Conservation (phyloP, 2,888 invertebrate species). For the Drosophila limbata region DNA sequence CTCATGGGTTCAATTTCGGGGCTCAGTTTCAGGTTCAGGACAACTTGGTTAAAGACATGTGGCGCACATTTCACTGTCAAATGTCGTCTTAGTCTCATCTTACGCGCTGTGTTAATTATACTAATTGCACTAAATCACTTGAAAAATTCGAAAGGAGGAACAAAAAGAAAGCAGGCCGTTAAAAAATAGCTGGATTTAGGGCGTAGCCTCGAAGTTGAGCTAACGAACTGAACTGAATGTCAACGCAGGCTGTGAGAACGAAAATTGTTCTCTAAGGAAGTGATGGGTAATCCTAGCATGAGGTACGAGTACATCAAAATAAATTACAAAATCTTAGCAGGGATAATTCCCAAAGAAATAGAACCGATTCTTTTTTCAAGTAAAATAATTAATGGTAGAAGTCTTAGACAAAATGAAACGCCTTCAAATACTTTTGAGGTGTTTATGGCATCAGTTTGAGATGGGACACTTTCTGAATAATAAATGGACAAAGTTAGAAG, state of each 20-base stretch:
- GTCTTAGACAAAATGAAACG: slow-evolving; percentile 45
- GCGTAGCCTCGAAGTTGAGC: slow-evolving; percentile 44
- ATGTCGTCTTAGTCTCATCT: slow-evolving; percentile 74
- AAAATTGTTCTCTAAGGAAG: slow-evolving; percentile 37
- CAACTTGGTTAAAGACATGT: slow-evolving; percentile 64
- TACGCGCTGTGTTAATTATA: slow-evolving; percentile 77
- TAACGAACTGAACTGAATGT: slow-evolving; percentile 38
- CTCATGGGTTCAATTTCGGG: slow-evolving; percentile 8
- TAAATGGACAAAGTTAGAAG: slow-evolving; percentile 24
- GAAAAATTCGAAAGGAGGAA: slow-evolving; percentile 56
- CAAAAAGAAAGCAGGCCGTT: slow-evolving; percentile 19
- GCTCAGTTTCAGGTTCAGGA: slow-evolving; percentile 27
- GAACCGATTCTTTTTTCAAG: slow-evolving; percentile 18
- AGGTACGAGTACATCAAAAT: slow-evolving; percentile 63
- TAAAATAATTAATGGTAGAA: slow-evolving; percentile 56
- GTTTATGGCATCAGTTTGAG: slow-evolving; percentile 3
- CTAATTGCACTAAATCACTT: slow-evolving; percentile 81
- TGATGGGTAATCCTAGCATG: slow-evolving; percentile 64
- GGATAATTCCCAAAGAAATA: slow-evolving; percentile 50
- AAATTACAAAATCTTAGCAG: slow-evolving; percentile 70
- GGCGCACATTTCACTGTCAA: slow-evolving; percentile 70
- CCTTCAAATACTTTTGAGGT: slow-evolving; percentile 37
- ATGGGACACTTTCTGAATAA: slow-evolving; percentile 4
- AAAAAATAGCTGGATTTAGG: slow-evolving; percentile 67
- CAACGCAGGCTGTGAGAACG: slow-evolving; percentile 70